Percentiles rank a stretch among this genome's conserved stretches.
These are phyloP conservation scores for Sipha maydis DNA, from an alignment of 2,888 invertebrate species.

Conservation along the genomic window DNA sequence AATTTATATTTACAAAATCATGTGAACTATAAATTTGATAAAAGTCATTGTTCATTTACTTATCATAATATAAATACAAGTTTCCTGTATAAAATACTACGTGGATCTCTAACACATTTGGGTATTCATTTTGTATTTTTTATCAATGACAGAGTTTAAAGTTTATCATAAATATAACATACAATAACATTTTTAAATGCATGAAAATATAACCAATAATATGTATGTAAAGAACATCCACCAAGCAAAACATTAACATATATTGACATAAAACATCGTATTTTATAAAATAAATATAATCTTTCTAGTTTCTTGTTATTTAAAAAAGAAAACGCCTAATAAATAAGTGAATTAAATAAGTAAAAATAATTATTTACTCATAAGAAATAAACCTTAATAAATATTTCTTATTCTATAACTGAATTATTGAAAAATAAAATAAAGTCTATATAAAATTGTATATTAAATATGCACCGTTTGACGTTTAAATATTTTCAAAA, in stretches of 20 bases:
- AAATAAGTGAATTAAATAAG: no score
- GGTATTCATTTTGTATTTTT: not conserved
- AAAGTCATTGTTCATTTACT: not conserved
- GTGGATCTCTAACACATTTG: not conserved
- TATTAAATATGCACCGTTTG: no score
- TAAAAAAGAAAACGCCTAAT: no score
- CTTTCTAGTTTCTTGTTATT: no score
- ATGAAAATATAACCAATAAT: not conserved
- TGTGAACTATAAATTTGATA: not conserved
- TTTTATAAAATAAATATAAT: no score
- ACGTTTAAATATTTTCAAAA: no score
- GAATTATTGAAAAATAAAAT: no score
- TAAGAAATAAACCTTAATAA: no score
- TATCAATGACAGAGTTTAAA: not conserved
- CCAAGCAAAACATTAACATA: not conserved
- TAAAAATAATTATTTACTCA: no score
- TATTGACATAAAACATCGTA: no score
- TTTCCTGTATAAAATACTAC: not conserved
- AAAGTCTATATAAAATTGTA: no score
- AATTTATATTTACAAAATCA: not conserved
- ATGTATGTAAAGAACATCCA: not conserved
- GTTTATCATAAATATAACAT: constrained; percentile 6
- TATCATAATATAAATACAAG: not conserved
- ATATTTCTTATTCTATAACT: no score
- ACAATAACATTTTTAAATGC: not conserved